phyloP scores from a whole-genome alignment of 2,113 vertebrate genomes.

The Phylloscopus whistleri region DNA sequence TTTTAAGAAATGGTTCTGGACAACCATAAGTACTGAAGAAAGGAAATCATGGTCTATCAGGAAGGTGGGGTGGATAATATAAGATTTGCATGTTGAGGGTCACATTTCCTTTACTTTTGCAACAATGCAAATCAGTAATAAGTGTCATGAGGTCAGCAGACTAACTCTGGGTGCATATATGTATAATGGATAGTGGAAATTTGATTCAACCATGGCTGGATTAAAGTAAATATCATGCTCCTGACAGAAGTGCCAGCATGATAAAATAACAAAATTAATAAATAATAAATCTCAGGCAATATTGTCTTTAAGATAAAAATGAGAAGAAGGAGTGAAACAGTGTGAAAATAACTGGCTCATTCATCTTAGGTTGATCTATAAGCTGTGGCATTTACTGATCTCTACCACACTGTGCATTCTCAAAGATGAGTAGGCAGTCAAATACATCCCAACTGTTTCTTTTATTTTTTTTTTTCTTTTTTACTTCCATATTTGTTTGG shows the following conservation, averaged over 20 bases:
- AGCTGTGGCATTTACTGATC: conserved; percentile 7
- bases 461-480: not conserved
- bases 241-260: not conserved
- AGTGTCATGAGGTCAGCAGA: not conserved
- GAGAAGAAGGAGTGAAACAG: not conserved
- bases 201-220: not conserved
- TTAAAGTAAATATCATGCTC: not conserved
- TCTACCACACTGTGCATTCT: not conserved
- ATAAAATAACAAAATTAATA: conserved; percentile 1
- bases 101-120: not conserved
- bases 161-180: not conserved
- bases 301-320: conserved; percentile 25
- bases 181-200: not conserved
- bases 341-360: conserved; percentile 31
- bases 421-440: not conserved
- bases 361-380: conserved; percentile 37
- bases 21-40: not conserved
- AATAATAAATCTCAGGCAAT: not conserved
- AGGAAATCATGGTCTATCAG: not conserved
- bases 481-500: not conserved
- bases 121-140: not conserved
- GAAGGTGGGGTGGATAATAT: not conserved
- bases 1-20: not conserved
- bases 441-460: not conserved
- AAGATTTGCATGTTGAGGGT: not conserved